phyloP scores from a whole-genome alignment of 2,888 invertebrate genomes.

The Ectobius pallidus region DNA sequence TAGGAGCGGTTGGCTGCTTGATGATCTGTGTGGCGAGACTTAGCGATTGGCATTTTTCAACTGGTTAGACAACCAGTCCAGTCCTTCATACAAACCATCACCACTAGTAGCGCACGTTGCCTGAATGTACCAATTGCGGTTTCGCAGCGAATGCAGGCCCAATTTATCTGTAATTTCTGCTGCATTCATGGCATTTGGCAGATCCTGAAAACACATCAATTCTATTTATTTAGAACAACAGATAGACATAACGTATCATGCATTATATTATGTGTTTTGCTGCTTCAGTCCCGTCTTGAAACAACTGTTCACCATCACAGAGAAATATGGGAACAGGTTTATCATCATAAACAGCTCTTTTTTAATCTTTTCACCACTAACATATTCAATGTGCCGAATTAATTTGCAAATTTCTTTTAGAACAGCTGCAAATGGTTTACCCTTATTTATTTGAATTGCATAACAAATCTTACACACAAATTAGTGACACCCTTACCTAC shows the following conservation, averaged over 20 bases:
- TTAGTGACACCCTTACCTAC: no score
- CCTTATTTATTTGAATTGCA: no score
- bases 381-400: no score
- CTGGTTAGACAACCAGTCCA: constrained; percentile 99
- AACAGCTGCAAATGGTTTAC: no score
- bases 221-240: neutral
- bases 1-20: neutral
- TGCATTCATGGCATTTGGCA: constrained; percentile 99
- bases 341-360: constrained; percentile 14
- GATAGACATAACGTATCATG: neutral
- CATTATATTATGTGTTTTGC: neutral
- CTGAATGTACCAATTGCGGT: constrained; percentile 98
- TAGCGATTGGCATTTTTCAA: constrained; percentile 98
- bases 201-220: constrained; percentile 71
- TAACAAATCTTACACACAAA: no score
- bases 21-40: constrained; percentile 48
- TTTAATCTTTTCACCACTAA: no score
- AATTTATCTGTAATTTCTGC: constrained; percentile 99
- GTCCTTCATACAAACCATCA: constrained; percentile 98
- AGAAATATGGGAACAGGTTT: constrained; percentile 9
- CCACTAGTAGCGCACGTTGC: constrained; percentile 99
- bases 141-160: constrained; percentile 95
- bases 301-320: constrained; percentile 31
- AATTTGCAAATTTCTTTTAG: no score
- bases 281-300: constrained; percentile 38